These are phyloP conservation scores for Gandaritis pyraliata DNA, from an alignment of 2,888 invertebrate species.

Conservation along the genomic window DNA sequence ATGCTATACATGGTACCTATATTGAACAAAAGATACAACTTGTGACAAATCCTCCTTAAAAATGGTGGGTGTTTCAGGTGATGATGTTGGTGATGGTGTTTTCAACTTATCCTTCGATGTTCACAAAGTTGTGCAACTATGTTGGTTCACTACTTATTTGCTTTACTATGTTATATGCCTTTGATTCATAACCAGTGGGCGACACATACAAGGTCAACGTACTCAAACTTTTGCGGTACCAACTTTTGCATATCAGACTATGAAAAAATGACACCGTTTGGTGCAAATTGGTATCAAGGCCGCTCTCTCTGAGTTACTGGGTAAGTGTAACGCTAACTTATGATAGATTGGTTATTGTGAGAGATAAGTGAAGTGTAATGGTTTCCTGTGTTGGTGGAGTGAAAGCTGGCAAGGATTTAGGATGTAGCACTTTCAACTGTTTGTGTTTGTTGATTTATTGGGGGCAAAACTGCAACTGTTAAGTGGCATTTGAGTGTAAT, in stretches of 20 bases:
- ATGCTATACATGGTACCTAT: too few relatives aligned
- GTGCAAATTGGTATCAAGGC: constrained; percentile 81
- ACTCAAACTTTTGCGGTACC: constrained; percentile 79
- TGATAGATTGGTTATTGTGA: constrained; percentile 82
- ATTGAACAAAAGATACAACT: too few relatives aligned
- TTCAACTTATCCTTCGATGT: too few relatives aligned
- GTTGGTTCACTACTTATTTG: constrained; percentile 9
- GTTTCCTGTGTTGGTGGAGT: constrained; percentile 76
- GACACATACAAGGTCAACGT: constrained; percentile 79
- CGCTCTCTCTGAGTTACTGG: constrained; percentile 78
- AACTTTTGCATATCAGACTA: constrained; percentile 79
- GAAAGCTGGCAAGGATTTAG: constrained; percentile 76
- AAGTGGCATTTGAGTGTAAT: too few relatives aligned
- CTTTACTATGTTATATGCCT: constrained; percentile 59
- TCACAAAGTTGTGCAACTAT: not conserved
- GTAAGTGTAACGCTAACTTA: constrained; percentile 82
- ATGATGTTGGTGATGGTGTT: too few relatives aligned
- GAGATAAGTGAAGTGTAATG: constrained; percentile 79
- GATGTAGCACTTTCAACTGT: constrained; percentile 53
- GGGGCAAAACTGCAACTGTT: not conserved
- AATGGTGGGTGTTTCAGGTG: too few relatives aligned
- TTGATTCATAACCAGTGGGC: constrained; percentile 77
- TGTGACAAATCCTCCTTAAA: too few relatives aligned
- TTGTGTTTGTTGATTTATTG: constrained; percentile 19
- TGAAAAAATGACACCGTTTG: constrained; percentile 79